These are phyloP conservation scores for Chirona hameri DNA, from an alignment of 2,888 invertebrate genomes.

Conservation along the genomic window DNA sequence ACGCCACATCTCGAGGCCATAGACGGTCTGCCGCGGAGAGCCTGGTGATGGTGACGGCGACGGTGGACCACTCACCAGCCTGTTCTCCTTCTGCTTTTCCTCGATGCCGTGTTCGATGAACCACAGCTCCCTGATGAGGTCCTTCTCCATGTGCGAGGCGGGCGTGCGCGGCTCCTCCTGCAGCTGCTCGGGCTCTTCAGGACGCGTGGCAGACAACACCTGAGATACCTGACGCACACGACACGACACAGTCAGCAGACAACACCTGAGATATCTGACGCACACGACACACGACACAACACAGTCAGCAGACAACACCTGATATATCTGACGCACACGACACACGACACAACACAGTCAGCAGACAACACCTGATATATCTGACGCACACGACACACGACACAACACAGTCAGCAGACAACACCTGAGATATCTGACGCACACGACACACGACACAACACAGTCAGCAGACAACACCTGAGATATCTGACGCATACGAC, in stretches of 20 bases:
- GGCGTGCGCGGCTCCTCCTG: not conserved
- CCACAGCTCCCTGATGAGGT: constrained; percentile 38
- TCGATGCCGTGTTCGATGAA: constrained; percentile 39
- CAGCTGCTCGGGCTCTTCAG: constrained; percentile 4
- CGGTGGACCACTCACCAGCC: not conserved
- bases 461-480: not conserved
- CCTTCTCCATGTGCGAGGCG: constrained; percentile 31
- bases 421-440: not conserved
- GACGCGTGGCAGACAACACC: not conserved
- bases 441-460: too few species aligned
- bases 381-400: not conserved
- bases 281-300: too few species aligned
- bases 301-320: not conserved
- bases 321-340: not conserved
- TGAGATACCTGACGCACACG: not conserved
- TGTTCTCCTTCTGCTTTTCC: constrained; percentile 37
- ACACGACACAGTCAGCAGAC: not conserved
- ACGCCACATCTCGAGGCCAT: too few species aligned
- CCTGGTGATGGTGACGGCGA: too few species aligned
- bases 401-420: too few species aligned
- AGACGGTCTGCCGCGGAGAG: too few species aligned
- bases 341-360: too few species aligned
- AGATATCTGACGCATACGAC: not conserved
- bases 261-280: not conserved
- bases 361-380: not conserved